Evolutionary conservation across 2,888 invertebrate species (phyloP), one percentile per base, ranked within the genome.

Genomic region (Apodemia zela): DNA sequence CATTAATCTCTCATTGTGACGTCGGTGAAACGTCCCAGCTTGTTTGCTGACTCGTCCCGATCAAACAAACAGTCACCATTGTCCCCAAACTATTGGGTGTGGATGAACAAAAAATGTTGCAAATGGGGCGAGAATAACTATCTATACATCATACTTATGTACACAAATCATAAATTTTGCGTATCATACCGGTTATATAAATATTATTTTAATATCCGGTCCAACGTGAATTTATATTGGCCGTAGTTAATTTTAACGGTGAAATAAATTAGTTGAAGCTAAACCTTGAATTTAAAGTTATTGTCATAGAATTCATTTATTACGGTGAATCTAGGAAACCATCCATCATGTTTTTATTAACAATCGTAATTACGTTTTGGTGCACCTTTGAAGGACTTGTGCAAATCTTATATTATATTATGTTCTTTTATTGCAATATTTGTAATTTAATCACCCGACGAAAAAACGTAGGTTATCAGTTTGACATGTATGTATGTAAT

Each of bases 1-100:
- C 87, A 90, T 90, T 89, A 90, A 90, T 90, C 90, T 87, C 84
- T 79, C 79, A 89, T 89, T 90, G 90, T 90, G 80, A 79, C 76
- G 77, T 75, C 79, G 80, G 81, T 78, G 82, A 82, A 79, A 78
- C 79, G 80, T 79, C 77, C 79, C 81, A 85, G 82, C 81, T 81
- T 89, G 89, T 89, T 87, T 87, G 85, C 87, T 78, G 81, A 84
- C 82, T 81, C 81, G 82, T 78, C 81, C 84, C 82, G 82, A 82
- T 81, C 76, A 71, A 72, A 80, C 60, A 63, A 74, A 74, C 77
- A 80, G 75, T 74, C 74, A 66, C 80, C 74, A 87, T 89, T 90
- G 86, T 89, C 81, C 84, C 74, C 76, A 76, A 82, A 86, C 82
- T 82, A 81, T 82, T 85, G 89, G 89, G 89, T 89, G 89, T 89